Base-by-base conservation (phyloP, 2,797 vertebrate species). In the Enteromius fasciolatus region DNA sequence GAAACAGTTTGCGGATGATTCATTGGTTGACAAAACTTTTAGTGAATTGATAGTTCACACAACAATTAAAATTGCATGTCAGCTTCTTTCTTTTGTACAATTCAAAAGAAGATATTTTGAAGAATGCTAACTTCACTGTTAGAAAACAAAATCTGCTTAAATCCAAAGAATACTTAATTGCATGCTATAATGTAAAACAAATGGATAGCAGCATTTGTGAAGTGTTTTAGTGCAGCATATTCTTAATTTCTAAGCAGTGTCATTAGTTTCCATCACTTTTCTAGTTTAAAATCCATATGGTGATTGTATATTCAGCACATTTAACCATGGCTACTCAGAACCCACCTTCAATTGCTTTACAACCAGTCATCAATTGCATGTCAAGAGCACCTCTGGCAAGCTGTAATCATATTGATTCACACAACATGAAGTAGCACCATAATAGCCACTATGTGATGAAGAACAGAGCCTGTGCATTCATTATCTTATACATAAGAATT, bases 371-470 rank as follows among this genome's bases (percentile, higher is more conserved):
- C 79, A 84, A 76, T 80, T 80, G 69, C 46, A 15, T 59, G 69
- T 52, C 50, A 82, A 76, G 64, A 82, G 28, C 64, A 73, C 78
- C 74, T 76, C 75, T 70, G 33, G 76, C 66, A 36, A 57, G 46
- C 50, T 72, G 76, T 57, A 76, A 61, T 74, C 76, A 64, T 63
- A 48, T 61, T 84, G 82, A 77, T 84, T 86, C 80, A 84, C 57
- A 63, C 17, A 61, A 20, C 25, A 76, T 63, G 66, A 86, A 59
- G 77, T 84, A 50, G 28, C 44, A 66, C 76, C 76, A 4, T 69
- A 44, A 69, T 69, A 36, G 46, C n/a, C 57, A 50, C 67, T 23
- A 52, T 85, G 50, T 52, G 50, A 52, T 76, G 39, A 79, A 39
- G 73, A 69, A 33, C 20, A 18, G 63, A 48, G 52, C 18, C 69